Base-by-base conservation (phyloP, 2,888 invertebrate genomes). In the Luperina testacea region DNA sequence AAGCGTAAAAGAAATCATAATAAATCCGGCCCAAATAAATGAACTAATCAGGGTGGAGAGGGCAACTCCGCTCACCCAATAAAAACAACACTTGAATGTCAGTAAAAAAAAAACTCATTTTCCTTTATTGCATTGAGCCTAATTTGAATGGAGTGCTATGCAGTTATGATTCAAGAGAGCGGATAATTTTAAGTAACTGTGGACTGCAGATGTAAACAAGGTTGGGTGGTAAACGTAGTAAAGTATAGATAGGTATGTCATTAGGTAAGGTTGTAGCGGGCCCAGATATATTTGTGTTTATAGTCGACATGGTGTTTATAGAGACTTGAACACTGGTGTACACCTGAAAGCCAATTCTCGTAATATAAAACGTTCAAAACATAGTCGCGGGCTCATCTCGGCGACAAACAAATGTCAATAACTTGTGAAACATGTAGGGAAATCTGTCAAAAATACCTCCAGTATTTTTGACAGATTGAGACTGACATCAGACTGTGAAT, bases 101-200 rank as follows among this genome's bases (percentile, higher is more conserved):
- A 94, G 94, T 96, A 95, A 96, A 96, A 95, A 48, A 48, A 95
- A 96, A 95, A 90, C 96, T 96, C 96, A 96, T 96, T 96, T 95
- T 93, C 94, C 93, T 96, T 97, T 96, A 96, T 96, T 95, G 96
- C 96, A 94, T 90, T 91, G 90, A 88, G 92, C 92, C 96, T 97
- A 97, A 97, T 96, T 96, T 96, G 95, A 96, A 96, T 97, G 94
- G 96, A 97, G 96, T 95, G 95, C 94, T 94, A 94, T 96, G 96
- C 96, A 96, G 96, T 96, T 96, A 96, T 96, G 95, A 95, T 92
- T 95, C 96, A 96, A 96, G 95, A 94, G 96, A 95, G 95, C 93
- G 96, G 92, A 96, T 96, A 94, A 96, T 96, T 96, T 96, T 95
- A 95, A 96, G 95, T 94, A 94, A 93, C 93, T 92, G 87, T 38